These are phyloP conservation scores for Telenomus remus DNA, from an alignment of 1,140 invertebrate genomes.

Conservation along the genomic window DNA sequence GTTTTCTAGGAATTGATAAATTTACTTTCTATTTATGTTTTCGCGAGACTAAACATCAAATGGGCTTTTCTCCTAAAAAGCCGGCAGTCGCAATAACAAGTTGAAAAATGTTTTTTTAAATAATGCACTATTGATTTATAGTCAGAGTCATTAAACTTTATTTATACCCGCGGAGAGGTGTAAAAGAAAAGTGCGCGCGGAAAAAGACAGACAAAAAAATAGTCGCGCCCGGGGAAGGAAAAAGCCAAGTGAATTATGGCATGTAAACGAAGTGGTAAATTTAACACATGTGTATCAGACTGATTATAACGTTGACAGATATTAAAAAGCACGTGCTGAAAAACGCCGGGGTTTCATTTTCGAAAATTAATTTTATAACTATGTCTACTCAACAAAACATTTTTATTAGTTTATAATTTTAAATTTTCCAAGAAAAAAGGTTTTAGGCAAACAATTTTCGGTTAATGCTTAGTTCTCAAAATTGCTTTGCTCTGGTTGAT, in stretches of 20 bases:
- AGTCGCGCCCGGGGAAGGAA: background rate
- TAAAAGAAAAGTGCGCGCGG: constrained; percentile 23
- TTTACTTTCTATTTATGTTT: background rate
- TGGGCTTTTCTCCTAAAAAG: background rate
- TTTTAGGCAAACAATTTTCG: too few relatives aligned
- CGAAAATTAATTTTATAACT: constrained; percentile 32
- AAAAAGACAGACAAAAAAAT: constrained; percentile 9
- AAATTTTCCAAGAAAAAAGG: too few relatives aligned
- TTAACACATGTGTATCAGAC: constrained; percentile 33
- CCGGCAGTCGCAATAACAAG: background rate
- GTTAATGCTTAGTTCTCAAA: too few relatives aligned
- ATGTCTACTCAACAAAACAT: constrained; percentile 1
- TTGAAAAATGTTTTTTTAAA: constrained; percentile 8
- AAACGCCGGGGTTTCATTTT: constrained; percentile 27
- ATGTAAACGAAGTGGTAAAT: constrained; percentile 47
- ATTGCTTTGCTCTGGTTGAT: too few relatives aligned
- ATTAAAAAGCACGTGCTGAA: constrained; percentile 38
- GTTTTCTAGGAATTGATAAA: background rate
- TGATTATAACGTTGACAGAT: constrained; percentile 49
- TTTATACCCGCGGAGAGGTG: constrained; percentile 26
- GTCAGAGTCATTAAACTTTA: constrained; percentile 29
- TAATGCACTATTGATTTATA: constrained; percentile 19
- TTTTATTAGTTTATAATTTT: too few relatives aligned
- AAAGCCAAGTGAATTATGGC: constrained; percentile 31
- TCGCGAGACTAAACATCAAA: constrained; percentile 3